phyloP scores from a whole-genome alignment of 2,113 vertebrate genomes.

The Tragulus kanchil region DNA sequence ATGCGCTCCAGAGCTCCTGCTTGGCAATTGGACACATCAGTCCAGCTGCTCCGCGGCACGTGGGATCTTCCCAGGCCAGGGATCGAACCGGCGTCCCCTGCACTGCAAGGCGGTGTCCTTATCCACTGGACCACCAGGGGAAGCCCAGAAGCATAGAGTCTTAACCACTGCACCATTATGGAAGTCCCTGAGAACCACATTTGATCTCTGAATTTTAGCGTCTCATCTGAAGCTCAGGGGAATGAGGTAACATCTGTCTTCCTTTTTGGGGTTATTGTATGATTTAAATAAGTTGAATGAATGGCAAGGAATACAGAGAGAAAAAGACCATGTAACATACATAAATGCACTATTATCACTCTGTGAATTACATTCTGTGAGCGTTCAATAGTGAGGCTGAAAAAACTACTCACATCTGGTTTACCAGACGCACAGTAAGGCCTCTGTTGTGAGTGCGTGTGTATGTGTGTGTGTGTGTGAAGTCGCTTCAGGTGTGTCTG shows the following conservation, averaged over 20 bases:
- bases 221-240: background rate
- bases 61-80: too few relatives aligned
- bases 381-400: background rate
- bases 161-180: background rate
- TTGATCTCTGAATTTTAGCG: background rate
- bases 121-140: too few relatives aligned
- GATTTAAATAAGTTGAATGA: constrained; percentile 27
- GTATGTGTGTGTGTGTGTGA: too few relatives aligned
- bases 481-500: too few relatives aligned
- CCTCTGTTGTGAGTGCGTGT: background rate
- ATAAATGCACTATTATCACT: constrained; percentile 37
- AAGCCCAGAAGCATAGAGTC: background rate
- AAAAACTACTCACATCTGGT: background rate
- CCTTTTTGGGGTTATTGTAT: background rate
- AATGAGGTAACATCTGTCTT: background rate
- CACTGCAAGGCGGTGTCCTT: too few relatives aligned
- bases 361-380: background rate
- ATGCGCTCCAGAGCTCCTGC: too few relatives aligned
- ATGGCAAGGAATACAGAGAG: constrained; percentile 3
- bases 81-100: too few relatives aligned
- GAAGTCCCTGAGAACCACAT: background rate
- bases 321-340: background rate
- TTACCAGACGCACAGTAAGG: background rate
- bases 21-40: too few relatives aligned
- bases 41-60: too few relatives aligned